Evolutionary conservation across 2,797 vertebrate genomes (phyloP), one percentile per base, ranked within the genome.

Genomic region (Catharus ustulatus): DNA sequence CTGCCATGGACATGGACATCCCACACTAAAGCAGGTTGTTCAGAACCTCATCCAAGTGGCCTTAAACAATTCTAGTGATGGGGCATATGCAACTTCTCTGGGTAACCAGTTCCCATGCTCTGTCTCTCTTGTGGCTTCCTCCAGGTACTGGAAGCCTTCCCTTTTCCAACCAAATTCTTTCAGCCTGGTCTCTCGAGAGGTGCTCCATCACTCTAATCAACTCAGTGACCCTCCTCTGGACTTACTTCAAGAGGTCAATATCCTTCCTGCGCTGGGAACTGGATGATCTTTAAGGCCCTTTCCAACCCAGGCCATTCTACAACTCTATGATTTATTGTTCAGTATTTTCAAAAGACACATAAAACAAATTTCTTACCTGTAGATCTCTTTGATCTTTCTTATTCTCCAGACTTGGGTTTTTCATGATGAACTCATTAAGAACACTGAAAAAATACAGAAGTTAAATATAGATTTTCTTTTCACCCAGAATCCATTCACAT

Each of bases 331-430:
- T 59, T 80, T 26, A 30, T 40, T 32, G 27, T 19, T 91, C 43
- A 75, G 1, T 49, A 67, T 27, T 86, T 90, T 71, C 18, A 59
- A 52, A 6, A 71, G 52, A 71, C 5, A 48, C 2, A 66, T 5
- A n/a, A 3, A 79, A 74, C 15, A 18, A 8, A 69, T 62, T 38
- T 57, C 95, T 97, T 97, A 99, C 99, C 98, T 99, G 99, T 80
- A 99, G 98, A 96, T 99, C 99, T 95, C 99, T 98, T 95, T 99
- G 99, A 96, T 99, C 99, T 96, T 99, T 99, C 97, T 99, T 99
- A 97, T 98, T 99, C 95, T 99, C 99, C 93, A 99, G 97, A 87
- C 98, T 99, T 67, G 99, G 99, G 89, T 99, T 99, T 98, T 99
- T 99, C 98, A 99, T 98, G 93, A 99, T 99, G 91, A 99, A 99